A percentile compares a stretch with the other conserved stretches of the same genome.
phyloP scores from a whole-genome alignment of 2,797 vertebrate genomes.

The Aeoliscus strigatus region DNA sequence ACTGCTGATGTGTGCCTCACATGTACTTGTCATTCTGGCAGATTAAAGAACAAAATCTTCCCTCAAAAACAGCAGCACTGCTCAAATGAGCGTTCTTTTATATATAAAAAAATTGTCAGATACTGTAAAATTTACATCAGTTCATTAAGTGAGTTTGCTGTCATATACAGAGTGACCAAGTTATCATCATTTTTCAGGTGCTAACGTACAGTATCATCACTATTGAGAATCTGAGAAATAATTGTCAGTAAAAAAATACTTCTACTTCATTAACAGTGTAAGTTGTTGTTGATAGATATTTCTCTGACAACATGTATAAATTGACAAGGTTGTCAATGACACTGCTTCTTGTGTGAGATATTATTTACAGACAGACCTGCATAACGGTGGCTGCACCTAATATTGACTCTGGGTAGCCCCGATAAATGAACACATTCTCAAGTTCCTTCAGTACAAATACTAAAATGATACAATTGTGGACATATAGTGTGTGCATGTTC shows the following conservation, averaged over 20 bases:
- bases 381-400: conserved; percentile 45
- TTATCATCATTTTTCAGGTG: conserved; percentile 6
- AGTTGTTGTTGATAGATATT: conserved; percentile 19
- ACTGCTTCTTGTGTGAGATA: conserved; percentile 37
- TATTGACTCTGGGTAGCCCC: conserved; percentile 19
- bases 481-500: conserved; percentile 37
- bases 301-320: conserved; percentile 10
- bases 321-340: conserved; percentile 8
- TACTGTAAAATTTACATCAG: conserved; percentile 6
- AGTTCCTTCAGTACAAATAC: conserved; percentile 35
- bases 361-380: conserved; percentile 67
- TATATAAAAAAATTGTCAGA: conserved; percentile 17
- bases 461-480: conserved; percentile 24
- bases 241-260: conserved; percentile 39
- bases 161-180: conserved; percentile 15
- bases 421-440: conserved; percentile 36
- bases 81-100: conserved; percentile 36
- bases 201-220: conserved; percentile 24
- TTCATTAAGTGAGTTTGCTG: conserved; percentile 19
- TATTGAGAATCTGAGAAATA: conserved; percentile 21
- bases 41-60: conserved; percentile 34
- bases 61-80: conserved; percentile 41
- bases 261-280: conserved; percentile 27
- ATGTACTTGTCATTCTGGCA: conserved; percentile 34
- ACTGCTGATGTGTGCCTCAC: conserved; percentile 24